phyloP scores from a whole-genome alignment of 2,113 vertebrate species.

The Camelus bactrianus region DNA sequence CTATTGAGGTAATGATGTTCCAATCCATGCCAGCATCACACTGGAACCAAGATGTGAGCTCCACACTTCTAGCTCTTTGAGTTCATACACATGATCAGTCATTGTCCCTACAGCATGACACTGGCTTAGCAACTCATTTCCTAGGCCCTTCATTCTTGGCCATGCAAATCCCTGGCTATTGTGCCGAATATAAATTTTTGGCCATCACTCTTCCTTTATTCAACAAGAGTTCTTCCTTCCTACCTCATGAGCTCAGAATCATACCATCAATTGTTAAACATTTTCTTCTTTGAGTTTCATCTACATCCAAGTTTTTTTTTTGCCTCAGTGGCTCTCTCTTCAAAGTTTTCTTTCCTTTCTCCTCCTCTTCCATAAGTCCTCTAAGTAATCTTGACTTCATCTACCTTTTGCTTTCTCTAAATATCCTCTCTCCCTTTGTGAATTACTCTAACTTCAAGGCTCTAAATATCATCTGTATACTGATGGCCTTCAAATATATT shows the following conservation, averaged over 20 bases:
- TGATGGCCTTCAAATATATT: background rate
- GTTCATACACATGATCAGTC: background rate
- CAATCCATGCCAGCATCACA: background rate
- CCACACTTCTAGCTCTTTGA: background rate
- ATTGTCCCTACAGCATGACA: background rate
- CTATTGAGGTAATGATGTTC: background rate
- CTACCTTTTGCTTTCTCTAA: background rate
- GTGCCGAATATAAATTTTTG: background rate
- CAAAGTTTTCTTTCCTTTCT: background rate
- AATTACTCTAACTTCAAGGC: background rate
- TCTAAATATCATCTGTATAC: background rate
- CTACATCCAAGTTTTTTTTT: background rate
- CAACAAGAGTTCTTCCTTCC: background rate
- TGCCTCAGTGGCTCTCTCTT: background rate
- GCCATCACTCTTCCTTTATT: background rate
- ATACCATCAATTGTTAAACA: background rate
- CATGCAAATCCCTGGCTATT: background rate
- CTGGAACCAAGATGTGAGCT: background rate
- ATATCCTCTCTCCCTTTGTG: background rate
- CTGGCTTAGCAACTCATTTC: background rate
- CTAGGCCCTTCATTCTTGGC: background rate
- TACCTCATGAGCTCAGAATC: background rate
- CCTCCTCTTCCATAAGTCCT: background rate
- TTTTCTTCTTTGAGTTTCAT: background rate
- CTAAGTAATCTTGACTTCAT: background rate